Conservation (phyloP, 2,888 invertebrate species). For the Invenusta paracnida region DNA sequence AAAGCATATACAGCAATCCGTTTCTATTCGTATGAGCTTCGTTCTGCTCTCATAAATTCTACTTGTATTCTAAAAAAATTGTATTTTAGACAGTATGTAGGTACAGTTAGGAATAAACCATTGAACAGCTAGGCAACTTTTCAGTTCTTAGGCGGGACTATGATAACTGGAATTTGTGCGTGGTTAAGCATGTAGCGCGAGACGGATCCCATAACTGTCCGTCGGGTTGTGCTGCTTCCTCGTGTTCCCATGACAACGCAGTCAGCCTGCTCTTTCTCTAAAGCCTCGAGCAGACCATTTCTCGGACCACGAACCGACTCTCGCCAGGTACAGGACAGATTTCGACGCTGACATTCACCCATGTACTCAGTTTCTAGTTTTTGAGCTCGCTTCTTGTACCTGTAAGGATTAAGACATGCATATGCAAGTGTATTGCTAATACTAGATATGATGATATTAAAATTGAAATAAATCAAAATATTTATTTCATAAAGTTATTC, state of each 20-base stretch:
- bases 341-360: not conserved
- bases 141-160: conserved; percentile 3
- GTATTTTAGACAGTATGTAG: too few relatives aligned
- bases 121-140: too few relatives aligned
- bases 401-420: not conserved
- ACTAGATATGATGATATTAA: too few relatives aligned
- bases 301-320: not conserved
- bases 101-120: too few relatives aligned
- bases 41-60: too few relatives aligned
- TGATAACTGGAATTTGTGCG: not conserved
- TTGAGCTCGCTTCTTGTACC: not conserved
- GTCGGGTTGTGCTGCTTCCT: conserved; percentile 1
- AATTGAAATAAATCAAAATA: too few relatives aligned
- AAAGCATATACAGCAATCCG: too few relatives aligned
- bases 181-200: conserved; percentile 12
- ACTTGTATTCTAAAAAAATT: too few relatives aligned
- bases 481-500: too few relatives aligned
- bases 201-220: conserved; percentile 28
- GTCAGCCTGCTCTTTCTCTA: not conserved
- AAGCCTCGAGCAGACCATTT: not conserved
- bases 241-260: conserved; percentile 33
- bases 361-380: conserved; percentile 1
- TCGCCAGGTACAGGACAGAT: not conserved
- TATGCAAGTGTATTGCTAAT: too few relatives aligned
- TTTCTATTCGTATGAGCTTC: too few relatives aligned